phyloP scores from a whole-genome alignment of 2,113 vertebrate species.

The Ageneiosus marmoratus region DNA sequence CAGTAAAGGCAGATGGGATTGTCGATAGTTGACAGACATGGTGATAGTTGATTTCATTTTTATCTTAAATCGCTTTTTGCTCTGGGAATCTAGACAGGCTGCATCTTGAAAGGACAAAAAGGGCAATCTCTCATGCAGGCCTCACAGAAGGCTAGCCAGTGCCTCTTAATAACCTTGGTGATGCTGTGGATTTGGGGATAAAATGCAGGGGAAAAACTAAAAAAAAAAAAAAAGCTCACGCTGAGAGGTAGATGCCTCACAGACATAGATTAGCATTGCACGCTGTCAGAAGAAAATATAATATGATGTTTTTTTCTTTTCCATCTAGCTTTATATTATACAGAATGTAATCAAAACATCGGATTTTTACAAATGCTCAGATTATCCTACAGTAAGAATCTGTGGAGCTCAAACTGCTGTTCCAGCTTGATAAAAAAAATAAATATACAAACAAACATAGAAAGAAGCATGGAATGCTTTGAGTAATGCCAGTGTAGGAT shows the following conservation, averaged over 20 bases:
- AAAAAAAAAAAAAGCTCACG: background rate
- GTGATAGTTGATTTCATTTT: conserved; percentile 73
- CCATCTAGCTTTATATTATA: background rate
- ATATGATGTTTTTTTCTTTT: background rate
- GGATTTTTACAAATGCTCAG: background rate
- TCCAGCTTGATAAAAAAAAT: background rate
- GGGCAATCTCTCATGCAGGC: conserved; percentile 63
- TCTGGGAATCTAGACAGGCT: conserved; percentile 64
- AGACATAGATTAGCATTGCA: background rate
- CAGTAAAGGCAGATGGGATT: conserved; percentile 74
- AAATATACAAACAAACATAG: too few relatives aligned
- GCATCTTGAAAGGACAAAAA: conserved; percentile 73
- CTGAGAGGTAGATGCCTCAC: background rate
- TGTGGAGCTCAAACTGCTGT: background rate
- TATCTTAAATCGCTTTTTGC: conserved; percentile 71
- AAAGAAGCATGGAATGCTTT: too few relatives aligned
- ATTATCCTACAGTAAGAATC: background rate
- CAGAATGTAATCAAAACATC: background rate
- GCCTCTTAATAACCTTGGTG: conserved; percentile 67
- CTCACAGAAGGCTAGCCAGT: conserved; percentile 60
- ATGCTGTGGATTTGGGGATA: conserved; percentile 53
- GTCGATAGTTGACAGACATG: conserved; percentile 77
- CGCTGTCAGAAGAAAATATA: background rate
- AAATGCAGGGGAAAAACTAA: conserved; percentile 4
- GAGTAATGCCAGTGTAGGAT: background rate